These are phyloP conservation scores for Cryptomyrus ogoouensis DNA, from an alignment of 2,113 vertebrate species.

Conservation along the genomic window DNA sequence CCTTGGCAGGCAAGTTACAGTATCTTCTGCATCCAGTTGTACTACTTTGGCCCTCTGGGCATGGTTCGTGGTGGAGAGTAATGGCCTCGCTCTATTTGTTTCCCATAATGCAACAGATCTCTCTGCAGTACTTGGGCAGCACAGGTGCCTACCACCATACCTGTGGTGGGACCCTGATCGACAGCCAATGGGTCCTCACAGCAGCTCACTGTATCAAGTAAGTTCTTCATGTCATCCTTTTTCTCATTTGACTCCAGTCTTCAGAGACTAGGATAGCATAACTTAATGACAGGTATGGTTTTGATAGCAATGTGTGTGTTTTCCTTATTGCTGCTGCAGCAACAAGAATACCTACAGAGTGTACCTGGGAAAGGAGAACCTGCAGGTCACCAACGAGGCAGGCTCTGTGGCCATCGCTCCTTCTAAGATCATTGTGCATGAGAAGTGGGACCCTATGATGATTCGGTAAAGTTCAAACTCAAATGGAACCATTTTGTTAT, in stretches of 20 bases:
- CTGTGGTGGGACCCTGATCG: conserved; percentile 73
- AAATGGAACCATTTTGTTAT: not conserved
- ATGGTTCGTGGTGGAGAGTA: not conserved
- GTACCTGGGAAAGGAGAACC: conserved; percentile 69
- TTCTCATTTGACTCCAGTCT: not conserved
- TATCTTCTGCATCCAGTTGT: not conserved
- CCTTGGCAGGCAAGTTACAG: conserved; percentile 62
- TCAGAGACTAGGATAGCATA: not conserved
- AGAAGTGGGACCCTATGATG: conserved; percentile 63
- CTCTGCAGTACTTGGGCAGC: conserved; percentile 68
- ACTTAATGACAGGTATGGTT: not conserved
- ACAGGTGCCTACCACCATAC: conserved; percentile 62
- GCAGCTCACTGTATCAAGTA: conserved; percentile 85
- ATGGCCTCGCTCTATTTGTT: not conserved
- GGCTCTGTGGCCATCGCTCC: conserved; percentile 59
- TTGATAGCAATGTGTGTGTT: not conserved
- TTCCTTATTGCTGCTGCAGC: conserved; percentile 37
- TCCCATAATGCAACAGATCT: conserved; percentile 54
- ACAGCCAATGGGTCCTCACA: conserved; percentile 67
- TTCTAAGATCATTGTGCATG: conserved; percentile 60
- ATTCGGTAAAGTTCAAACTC: conserved; percentile 49
- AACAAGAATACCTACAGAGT: conserved; percentile 65
- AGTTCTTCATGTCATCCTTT: not conserved
- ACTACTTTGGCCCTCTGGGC: not conserved
- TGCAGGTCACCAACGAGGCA: conserved; percentile 44